Base-by-base conservation (phyloP, 1,140 invertebrate species). In the Leptopilina boulardi region DNA sequence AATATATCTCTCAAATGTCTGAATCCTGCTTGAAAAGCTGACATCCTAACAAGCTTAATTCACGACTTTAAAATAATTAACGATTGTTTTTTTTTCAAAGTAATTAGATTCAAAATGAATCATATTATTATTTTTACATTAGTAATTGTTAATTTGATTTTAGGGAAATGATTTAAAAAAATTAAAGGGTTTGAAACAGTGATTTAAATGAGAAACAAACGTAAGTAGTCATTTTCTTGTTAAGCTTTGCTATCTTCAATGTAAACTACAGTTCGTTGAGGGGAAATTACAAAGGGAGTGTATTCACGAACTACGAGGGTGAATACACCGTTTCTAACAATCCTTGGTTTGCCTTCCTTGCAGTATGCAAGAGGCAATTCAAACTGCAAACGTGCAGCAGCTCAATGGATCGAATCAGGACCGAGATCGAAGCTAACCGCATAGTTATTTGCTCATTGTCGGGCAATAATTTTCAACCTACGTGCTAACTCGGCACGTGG, bases 281-380 rank as follows among this genome's bases (percentile, higher is more conserved):
- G n/a, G 23, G 15, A 26, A 66, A 66, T 66, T 66, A 66, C 56
- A 66, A 66, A 66, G 56, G 56, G 21, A 34, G 56, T 30, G 21
- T 66, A 66, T 66, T 66, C 56, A 66, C 26, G 26, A 30, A n/a
- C 3, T 30, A 23, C 13, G 26, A 23, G 56, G 21, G 56, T n/a
- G 23, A 23, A 15, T 66, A 13, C 15, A 66, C 8, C 56, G 56
- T 15, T 30, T 21, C 26, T 38, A 30, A 30, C 56, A 30, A 66
- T 23, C 23, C 56, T 66, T 66, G 23, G 56, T 66, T 66, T 66
- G 56, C 23, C 21, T 66, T 66, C 56, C 56, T 66, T 66, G 56
- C 56, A 66, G 23, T 66, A 66, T 66, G 56, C 56, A 66, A 66
- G 26, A 66, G 56, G 56, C 23, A 66, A 66, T 66, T 66, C 56